Percentiles rank a stretch among this genome's conserved stretches.
Evolutionary conservation across 2,113 vertebrate genomes (phyloP).

Genomic region (Nesogale talazaci): DNA sequence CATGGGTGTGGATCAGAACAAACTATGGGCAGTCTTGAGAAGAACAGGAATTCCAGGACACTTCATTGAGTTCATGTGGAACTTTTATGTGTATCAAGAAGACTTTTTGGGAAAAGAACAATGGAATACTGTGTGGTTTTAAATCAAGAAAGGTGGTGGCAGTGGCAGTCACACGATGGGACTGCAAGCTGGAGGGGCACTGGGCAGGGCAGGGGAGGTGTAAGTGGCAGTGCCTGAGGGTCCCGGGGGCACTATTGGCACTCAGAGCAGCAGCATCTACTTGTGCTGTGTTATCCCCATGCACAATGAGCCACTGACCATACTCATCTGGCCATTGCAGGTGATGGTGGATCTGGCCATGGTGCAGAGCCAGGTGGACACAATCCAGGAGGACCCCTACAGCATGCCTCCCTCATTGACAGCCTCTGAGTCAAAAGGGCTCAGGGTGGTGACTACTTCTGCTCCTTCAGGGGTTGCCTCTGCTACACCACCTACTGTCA

Average conservation of each 20-base stretch:
- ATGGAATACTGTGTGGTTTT: too few species aligned
- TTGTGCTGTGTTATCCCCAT: slow-evolving; percentile 88
- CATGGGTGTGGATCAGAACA: too few species aligned
- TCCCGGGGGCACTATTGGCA: neutral
- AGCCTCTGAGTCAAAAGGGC: slow-evolving; percentile 95
- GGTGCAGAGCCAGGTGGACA: slow-evolving; percentile 91
- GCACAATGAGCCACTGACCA: slow-evolving; percentile 89
- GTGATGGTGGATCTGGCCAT: slow-evolving; percentile 89
- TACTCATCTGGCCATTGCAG: slow-evolving; percentile 92
- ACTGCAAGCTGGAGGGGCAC: slow-evolving; percentile 54
- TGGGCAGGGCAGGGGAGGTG: neutral
- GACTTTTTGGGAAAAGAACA: too few species aligned
- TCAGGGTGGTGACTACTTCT: slow-evolving; percentile 93
- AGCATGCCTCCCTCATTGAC: slow-evolving; percentile 92
- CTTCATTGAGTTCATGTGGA: too few species aligned
- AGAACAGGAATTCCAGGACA: too few species aligned
- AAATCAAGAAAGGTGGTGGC: neutral
- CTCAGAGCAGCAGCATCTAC: slow-evolving; percentile 86
- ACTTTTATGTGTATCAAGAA: too few species aligned
- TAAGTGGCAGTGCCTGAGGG: slow-evolving; percentile 26
- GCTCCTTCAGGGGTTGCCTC: slow-evolving; percentile 96
- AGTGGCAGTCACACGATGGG: slow-evolving; percentile 40
- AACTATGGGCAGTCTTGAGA: too few species aligned
- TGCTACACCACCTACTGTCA: slow-evolving; percentile 92
- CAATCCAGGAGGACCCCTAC: slow-evolving; percentile 85